These are phyloP conservation scores for Eupithecia centaureata DNA, from an alignment of 2,888 invertebrate species.

Conservation along the genomic window DNA sequence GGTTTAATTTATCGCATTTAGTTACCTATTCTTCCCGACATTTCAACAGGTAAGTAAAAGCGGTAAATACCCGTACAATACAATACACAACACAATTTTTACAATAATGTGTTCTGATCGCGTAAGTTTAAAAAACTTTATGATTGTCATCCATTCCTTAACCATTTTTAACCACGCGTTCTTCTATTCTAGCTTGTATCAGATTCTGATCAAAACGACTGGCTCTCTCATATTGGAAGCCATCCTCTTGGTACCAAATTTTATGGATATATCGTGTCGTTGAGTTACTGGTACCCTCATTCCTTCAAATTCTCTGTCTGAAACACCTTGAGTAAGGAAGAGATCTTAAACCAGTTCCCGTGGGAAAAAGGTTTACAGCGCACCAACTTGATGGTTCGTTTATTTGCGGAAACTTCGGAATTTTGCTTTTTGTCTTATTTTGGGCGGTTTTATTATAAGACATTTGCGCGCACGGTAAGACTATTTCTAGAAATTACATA, in stretches of 20 bases:
- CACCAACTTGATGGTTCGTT: constrained; percentile 25
- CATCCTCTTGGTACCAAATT: background rate
- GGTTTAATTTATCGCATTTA: too few species aligned
- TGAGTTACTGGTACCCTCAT: constrained; percentile 14
- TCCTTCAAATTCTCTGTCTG: constrained; percentile 15
- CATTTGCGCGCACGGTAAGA: background rate
- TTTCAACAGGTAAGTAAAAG: too few species aligned
- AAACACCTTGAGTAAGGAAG: constrained; percentile 28
- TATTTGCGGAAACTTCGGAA: constrained; percentile 16
- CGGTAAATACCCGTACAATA: too few species aligned
- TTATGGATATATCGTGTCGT: constrained; percentile 17
- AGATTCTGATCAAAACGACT: too few species aligned
- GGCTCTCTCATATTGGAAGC: background rate
- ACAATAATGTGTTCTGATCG: too few species aligned
- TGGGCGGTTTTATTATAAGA: background rate
- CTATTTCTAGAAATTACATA: too few species aligned
- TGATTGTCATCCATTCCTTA: too few species aligned
- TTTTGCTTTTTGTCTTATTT: constrained; percentile 11
- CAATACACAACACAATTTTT: too few species aligned
- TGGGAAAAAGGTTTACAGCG: constrained; percentile 30
- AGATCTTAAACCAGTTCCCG: constrained; percentile 20
- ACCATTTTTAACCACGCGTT: too few species aligned
- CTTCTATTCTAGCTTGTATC: too few species aligned
- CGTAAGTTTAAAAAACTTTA: too few species aligned
- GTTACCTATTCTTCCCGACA: too few species aligned